These are phyloP conservation scores for Leucozona laternaria DNA, from an alignment of 2,888 invertebrate species.

Conservation along the genomic window DNA sequence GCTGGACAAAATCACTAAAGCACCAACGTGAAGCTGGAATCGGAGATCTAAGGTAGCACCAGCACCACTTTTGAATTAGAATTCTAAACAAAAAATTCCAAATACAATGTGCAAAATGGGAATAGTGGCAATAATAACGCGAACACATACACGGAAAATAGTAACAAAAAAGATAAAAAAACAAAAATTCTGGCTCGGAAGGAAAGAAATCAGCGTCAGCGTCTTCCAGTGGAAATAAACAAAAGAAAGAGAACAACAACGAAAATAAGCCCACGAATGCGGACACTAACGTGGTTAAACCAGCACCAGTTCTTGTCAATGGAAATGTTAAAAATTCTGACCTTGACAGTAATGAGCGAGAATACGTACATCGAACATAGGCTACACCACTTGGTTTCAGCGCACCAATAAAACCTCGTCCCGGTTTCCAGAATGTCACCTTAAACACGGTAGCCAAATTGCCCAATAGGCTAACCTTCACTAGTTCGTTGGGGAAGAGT, in stretches of 20 bases:
- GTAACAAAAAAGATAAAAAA: constrained; percentile 81
- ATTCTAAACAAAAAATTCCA: constrained; percentile 68
- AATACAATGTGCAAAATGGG: constrained; percentile 53
- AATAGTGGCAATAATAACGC: constrained; percentile 76
- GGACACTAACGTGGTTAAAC: constrained; percentile 28
- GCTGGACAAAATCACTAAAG: constrained; percentile 84
- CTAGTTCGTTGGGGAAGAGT: constrained; percentile 91
- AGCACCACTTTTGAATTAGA: constrained; percentile 78
- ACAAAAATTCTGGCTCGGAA: constrained; percentile 77
- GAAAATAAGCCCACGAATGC: constrained; percentile 74
- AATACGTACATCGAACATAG: constrained; percentile 38
- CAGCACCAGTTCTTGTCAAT: constrained; percentile 62
- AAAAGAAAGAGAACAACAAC: constrained; percentile 79
- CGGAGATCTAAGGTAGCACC: constrained; percentile 82
- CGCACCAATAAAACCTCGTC: constrained; percentile 83
- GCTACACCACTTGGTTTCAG: constrained; percentile 79
- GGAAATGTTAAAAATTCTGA: constrained; percentile 55
- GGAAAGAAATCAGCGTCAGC: constrained; percentile 58
- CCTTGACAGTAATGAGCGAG: constrained; percentile 10
- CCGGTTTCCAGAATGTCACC: constrained; percentile 86
- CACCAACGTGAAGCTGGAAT: constrained; percentile 80
- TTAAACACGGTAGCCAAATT: constrained; percentile 85
- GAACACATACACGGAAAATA: constrained; percentile 77
- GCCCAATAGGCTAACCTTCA: constrained; percentile 90
- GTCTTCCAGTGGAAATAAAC: constrained; percentile 70